Conservation (phyloP, 2,797 vertebrate species). For the Alectoris magna region DNA sequence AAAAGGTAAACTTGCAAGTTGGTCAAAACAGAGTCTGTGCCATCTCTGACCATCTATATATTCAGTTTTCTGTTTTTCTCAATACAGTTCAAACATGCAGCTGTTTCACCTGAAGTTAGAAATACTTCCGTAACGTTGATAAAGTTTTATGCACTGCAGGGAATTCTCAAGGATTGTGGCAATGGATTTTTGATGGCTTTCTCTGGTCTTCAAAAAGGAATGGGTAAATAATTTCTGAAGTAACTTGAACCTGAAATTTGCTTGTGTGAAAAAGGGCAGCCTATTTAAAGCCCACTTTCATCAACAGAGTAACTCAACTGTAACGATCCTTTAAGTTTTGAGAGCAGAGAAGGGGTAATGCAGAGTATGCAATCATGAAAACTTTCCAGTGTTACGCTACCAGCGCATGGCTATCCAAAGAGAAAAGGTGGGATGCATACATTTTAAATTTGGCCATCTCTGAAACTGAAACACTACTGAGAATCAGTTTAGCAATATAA, state of each 20-base stretch:
- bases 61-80: background rate
- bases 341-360: background rate
- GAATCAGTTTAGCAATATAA: background rate
- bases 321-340: background rate
- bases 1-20: background rate
- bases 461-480: background rate
- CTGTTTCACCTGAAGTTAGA: background rate
- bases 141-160: background rate
- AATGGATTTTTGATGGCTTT: background rate
- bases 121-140: background rate
- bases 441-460: background rate
- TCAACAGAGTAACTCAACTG: background rate
- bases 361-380: background rate
- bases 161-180: background rate
- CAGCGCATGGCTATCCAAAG: background rate
- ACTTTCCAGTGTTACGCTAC: background rate
- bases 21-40: background rate
- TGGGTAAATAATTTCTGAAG: background rate
- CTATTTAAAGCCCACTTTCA: background rate
- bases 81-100: background rate
- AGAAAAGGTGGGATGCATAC: background rate
- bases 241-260: background rate
- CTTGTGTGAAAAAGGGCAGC: background rate
- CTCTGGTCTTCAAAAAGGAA: background rate
- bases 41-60: background rate